Base-by-base conservation (phyloP, 92 coral and sea anemone species). In the Scolanthus callimorphus region DNA sequence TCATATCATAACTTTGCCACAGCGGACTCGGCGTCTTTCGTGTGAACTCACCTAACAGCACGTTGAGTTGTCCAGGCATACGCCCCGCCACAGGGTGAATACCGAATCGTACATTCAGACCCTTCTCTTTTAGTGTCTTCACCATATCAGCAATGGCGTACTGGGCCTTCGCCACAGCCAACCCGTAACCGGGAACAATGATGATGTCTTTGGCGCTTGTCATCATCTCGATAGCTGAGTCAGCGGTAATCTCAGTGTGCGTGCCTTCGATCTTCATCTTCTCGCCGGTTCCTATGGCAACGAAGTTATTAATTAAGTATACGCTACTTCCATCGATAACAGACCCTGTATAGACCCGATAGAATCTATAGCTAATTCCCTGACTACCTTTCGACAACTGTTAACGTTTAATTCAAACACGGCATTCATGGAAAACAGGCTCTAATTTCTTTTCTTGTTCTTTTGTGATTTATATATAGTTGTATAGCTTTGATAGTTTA, bases 31-130 rank as follows among this genome's bases (percentile, higher is more conserved):
- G n/a, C n/a, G n/a, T n/a, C n/a, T n/a, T n/a, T n/a, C n/a, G n/a
- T n/a, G n/a, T n/a, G n/a, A n/a, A n/a, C n/a, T 51, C 62, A 88
- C 98, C 98, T 3, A 92, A 85, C 49, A 92, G 57, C 1, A 92
- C 98, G 80, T 92, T 92, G 27, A 92, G 88, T 46, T 92, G 98
- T 77, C 98, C 98, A 47, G 98, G 98, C 98, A 92, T 92, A 57
- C 98, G 92, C 11, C 98, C 98, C 20, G 98, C 98, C 24, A 92
- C 98, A 60, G 98, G 98, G 39, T 92, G 98, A 63, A 92, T 92
- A 67, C 98, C 98, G 68, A 92, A 92, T 11, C 98, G 94, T 12
- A 92, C 98, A 63, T 88, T 89, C 22, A 89, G 76, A 55, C 90
- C 88, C 73, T 81, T 92, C 28, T 89, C 91, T 37, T 51, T 63